These are phyloP conservation scores for Rosalia funebris DNA, from an alignment of 2,888 invertebrate genomes.

Conservation along the genomic window DNA sequence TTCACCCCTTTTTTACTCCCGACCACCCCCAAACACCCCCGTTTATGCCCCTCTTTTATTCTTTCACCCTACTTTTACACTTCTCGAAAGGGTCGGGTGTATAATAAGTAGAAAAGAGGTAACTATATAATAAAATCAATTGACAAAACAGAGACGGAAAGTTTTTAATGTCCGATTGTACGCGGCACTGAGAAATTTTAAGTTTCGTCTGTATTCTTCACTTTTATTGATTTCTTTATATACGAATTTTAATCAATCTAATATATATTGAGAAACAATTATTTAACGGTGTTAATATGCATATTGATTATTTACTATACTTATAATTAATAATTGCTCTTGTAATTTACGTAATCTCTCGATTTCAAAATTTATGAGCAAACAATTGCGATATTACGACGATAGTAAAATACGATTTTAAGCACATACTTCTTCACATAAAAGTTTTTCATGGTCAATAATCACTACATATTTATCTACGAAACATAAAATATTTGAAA, in stretches of 20 bases:
- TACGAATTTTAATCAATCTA: conserved; percentile 3
- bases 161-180: conserved; percentile 51
- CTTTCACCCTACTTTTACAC: conserved; percentile 64
- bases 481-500: too few relatives aligned
- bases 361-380: too few relatives aligned
- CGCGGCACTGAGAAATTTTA: conserved; percentile 53
- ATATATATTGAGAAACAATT: too few relatives aligned
- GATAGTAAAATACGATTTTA: too few relatives aligned
- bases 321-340: too few relatives aligned
- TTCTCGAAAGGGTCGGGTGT: conserved; percentile 55
- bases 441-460: too few relatives aligned
- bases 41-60: conserved; percentile 63
- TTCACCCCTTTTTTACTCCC: conserved; percentile 58
- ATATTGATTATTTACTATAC: too few relatives aligned
- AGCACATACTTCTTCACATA: too few relatives aligned
- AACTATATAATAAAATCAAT: conserved; percentile 19
- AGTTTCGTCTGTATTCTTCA: conserved; percentile 50
- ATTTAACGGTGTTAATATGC: too few relatives aligned
- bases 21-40: conserved; percentile 57
- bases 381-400: too few relatives aligned
- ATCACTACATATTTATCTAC: too few relatives aligned
- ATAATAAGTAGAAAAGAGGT: conserved; percentile 41
- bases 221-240: conserved; percentile 52
- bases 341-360: too few relatives aligned
- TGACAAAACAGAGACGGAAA: conserved; percentile 26